Percentiles rank a stretch among this genome's conserved stretches.
Conservation (phyloP, 1,140 invertebrate species). For the Helicoverpa zea region DNA sequence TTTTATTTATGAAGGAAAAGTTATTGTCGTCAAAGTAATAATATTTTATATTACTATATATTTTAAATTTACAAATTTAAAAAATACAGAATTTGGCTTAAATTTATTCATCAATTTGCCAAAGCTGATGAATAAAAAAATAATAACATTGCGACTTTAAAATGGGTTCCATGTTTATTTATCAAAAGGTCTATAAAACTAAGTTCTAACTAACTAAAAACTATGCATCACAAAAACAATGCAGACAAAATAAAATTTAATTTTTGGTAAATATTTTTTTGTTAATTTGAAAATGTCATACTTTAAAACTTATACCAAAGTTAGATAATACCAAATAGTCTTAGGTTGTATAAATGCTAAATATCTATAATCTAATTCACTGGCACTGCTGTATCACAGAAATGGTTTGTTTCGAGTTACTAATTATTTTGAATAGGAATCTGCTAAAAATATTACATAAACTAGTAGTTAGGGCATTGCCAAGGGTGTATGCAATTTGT, state of each 20-base stretch:
- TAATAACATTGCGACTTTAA: too few relatives aligned
- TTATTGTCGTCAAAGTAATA: too few relatives aligned
- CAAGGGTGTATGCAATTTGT: not conserved
- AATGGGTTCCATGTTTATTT: not conserved
- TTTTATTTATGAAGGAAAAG: not conserved
- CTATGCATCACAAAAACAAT: conserved; percentile 31
- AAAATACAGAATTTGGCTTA: too few relatives aligned
- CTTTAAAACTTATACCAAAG: conserved; percentile 45
- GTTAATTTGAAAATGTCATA: conserved; percentile 46
- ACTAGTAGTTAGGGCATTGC: not conserved
- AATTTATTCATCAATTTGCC: too few relatives aligned
- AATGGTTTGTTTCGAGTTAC: conserved; percentile 45
- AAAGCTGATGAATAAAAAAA: too few relatives aligned
- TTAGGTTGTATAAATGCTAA: conserved; percentile 47
- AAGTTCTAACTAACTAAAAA: conserved; percentile 11
- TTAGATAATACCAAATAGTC: conserved; percentile 37
- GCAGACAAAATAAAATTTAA: conserved; percentile 34
- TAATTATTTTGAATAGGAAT: conserved; percentile 14
- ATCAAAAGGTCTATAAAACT: conserved; percentile 17
- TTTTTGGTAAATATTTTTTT: conserved; percentile 49
- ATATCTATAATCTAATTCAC: conserved; percentile 53
- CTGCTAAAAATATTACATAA: not conserved
- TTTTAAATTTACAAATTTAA: too few relatives aligned
- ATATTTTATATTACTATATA: too few relatives aligned
- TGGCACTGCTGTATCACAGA: conserved; percentile 80